Conservation (phyloP, 2,113 vertebrate species). For the Rhinolophus sinicus region DNA sequence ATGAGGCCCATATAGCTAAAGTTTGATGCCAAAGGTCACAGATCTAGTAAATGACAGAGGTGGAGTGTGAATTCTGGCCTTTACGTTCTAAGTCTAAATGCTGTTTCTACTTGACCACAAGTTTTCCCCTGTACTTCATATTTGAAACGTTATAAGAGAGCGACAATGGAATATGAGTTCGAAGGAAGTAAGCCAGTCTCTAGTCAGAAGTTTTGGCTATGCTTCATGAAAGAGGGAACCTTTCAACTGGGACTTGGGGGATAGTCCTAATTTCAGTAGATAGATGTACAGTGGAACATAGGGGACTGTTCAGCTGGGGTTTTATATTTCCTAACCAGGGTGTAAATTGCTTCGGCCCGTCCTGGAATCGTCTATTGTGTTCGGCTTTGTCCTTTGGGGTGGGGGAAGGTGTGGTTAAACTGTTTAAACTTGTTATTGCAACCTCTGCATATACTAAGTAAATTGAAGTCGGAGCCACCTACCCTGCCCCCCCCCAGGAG, state of each 20-base stretch:
- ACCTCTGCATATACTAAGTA: too few species aligned
- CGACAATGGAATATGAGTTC: background rate
- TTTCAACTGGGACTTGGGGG: background rate
- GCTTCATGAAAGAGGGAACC: background rate
- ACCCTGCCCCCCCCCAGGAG: too few species aligned
- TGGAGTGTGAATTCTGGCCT: background rate
- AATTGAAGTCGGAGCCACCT: too few species aligned
- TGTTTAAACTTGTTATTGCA: too few species aligned
- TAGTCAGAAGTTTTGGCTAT: background rate
- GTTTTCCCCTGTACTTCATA: background rate
- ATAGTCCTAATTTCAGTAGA: background rate
- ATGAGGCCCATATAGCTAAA: background rate
- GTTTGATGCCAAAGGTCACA: background rate
- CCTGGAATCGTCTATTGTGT: too few species aligned
- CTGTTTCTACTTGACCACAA: background rate
- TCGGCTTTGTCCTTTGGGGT: too few species aligned
- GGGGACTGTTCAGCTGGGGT: background rate
- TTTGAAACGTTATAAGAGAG: slow-evolving; percentile 1
- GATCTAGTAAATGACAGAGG: slow-evolving; percentile 2
- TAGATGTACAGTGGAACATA: background rate
- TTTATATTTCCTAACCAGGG: too few species aligned
- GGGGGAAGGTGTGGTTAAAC: too few species aligned
- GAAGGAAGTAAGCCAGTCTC: background rate
- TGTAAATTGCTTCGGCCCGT: too few species aligned
- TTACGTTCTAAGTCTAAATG: background rate